Base-by-base conservation (phyloP, 1,140 invertebrate genomes). In the Acromyrmex echinatior region DNA sequence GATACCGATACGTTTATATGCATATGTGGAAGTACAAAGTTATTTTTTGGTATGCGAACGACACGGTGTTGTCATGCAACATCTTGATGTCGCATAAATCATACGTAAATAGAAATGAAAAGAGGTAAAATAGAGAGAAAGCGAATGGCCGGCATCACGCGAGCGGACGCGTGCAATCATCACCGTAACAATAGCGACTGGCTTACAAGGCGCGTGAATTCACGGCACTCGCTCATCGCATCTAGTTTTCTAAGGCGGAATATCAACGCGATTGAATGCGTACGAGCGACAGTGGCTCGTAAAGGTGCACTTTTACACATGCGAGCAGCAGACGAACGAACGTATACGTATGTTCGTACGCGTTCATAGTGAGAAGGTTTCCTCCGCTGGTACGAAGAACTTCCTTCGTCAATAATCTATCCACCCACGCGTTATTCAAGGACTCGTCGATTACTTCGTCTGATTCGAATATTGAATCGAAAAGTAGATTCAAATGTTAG, bases 71-170 rank as follows among this genome's bases (percentile, higher is more conserved):
- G 80, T 74, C 66, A 58, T 9, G 31, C 68, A 60, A 82, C 56
- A 82, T 56, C 25, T 56, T 65, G 56, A 58, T 84, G 56, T 74
- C 70, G 80, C 70, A 84, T 84, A 84, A 84, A 84, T 84, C 80
- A 84, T 74, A 84, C 70, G 70, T 84, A 84, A 76, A 84, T 84
- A 84, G 80, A 74, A 84, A 84, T 49, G 56, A 84, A 84, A 84
- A 84, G 45, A 84, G 70, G 45, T 70, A 35, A 84, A 58, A 76
- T 84, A 62, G 70, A 84, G 73, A 74, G 80, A 84, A 84, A 84
- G 80, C 70, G 80, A 84, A 74, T 45, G 79, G 79, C 21, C 68
- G 80, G 45, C 70, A 39, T 74, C 68, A 62, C 28, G 80, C 63
- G 63, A 80, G 9, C 63, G 63, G 49, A 68, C 63, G 78, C 53